A percentile compares a stretch with the other conserved stretches of the same genome.
phyloP scores from a whole-genome alignment of 2,113 vertebrate genomes.

The Paradoxurus hermaphroditus region DNA sequence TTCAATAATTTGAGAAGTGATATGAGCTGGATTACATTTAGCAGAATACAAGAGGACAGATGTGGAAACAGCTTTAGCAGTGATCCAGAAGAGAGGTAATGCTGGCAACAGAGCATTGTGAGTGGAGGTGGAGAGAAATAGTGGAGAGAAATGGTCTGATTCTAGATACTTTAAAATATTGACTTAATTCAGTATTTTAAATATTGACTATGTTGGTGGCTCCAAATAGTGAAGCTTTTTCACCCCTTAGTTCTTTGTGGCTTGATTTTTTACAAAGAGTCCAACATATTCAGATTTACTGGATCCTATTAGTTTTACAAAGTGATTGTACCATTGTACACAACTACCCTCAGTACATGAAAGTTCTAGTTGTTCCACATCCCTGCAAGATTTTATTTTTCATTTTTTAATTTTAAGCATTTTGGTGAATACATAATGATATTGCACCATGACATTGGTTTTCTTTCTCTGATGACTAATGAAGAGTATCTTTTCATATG shows the following conservation, averaged over 20 bases:
- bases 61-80: background rate
- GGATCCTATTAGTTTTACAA: background rate
- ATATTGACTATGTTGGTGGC: background rate
- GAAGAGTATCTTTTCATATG: background rate
- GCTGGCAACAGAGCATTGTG: background rate
- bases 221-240: background rate
- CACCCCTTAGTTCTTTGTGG: background rate
- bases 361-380: background rate
- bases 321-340: background rate
- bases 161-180: background rate
- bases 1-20: background rate
- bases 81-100: background rate
- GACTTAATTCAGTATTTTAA: background rate
- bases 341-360: background rate
- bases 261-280: background rate
- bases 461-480: background rate
- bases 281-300: background rate
- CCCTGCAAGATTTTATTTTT: background rate
- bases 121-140: background rate
- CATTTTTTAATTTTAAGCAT: background rate
- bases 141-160: background rate
- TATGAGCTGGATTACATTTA: background rate
- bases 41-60: background rate
- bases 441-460: background rate
- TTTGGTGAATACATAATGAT: background rate